Evolutionary conservation across 1,140 invertebrate species (phyloP).

Genomic region (Pomacea maculata): DNA sequence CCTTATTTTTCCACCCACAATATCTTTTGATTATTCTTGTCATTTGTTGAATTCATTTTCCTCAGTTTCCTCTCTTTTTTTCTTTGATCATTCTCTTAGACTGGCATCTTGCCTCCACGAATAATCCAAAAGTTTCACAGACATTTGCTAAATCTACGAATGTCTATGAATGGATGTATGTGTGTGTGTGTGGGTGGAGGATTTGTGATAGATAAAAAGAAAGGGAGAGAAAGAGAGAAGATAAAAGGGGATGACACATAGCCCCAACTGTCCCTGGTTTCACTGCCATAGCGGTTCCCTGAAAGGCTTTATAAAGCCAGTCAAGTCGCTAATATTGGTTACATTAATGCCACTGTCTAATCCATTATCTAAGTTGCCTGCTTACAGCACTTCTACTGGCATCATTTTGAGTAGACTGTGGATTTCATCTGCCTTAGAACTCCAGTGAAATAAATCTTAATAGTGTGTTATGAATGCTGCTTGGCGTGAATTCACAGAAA

Average conservation of each 20-base stretch:
- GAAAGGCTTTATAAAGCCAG: too few species aligned
- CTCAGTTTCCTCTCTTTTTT: background rate
- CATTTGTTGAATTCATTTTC: background rate
- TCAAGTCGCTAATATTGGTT: too few species aligned
- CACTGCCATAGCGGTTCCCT: too few species aligned
- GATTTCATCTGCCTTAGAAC: too few species aligned
- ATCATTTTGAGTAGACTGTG: too few species aligned
- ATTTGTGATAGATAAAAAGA: slow-evolving; percentile 5
- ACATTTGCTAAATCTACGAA: background rate
- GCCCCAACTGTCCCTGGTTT: too few species aligned
- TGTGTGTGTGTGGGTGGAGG: background rate
- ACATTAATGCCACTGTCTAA: too few species aligned
- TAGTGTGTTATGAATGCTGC: too few species aligned
- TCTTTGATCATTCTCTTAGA: background rate
- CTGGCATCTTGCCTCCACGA: background rate
- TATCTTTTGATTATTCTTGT: background rate
- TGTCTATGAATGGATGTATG: background rate
- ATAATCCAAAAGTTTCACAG: background rate
- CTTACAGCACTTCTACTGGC: too few species aligned
- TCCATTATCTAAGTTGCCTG: too few species aligned
- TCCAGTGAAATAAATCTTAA: too few species aligned
- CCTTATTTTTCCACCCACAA: background rate
- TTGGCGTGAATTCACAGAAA: too few species aligned
- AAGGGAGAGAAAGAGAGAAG: background rate
- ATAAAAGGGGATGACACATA: background rate